Evolutionary conservation across 2,113 vertebrate genomes (phyloP).

Genomic region (Strigops habroptila): DNA sequence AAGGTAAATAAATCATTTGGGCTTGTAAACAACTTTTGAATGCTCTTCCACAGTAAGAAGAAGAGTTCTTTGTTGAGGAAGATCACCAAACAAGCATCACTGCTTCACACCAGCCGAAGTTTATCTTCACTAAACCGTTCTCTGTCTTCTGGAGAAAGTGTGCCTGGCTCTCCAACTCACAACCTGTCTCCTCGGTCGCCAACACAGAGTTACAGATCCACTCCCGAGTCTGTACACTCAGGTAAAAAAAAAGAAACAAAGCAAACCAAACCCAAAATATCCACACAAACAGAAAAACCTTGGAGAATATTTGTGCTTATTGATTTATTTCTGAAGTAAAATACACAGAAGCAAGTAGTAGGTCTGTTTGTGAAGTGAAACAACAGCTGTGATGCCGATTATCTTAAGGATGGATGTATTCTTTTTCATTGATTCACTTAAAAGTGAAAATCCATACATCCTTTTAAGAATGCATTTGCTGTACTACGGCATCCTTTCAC

Average conservation of each 20-base stretch:
- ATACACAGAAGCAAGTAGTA: neutral
- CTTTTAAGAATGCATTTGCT: neutral
- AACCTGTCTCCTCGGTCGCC: conserved; percentile 92
- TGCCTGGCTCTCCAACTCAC: conserved; percentile 92
- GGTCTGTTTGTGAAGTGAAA: neutral
- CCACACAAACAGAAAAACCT: neutral
- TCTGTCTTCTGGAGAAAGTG: conserved; percentile 93
- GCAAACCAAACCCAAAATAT: neutral
- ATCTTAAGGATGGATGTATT: neutral
- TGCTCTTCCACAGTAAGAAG: conserved; percentile 80
- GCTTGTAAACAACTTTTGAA: neutral
- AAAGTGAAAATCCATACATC: conserved; percentile 26
- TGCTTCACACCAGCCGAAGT: conserved; percentile 94
- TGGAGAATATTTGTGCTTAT: neutral
- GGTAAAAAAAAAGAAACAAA: conserved; percentile 66
- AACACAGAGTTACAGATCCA: conserved; percentile 88
- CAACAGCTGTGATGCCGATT: neutral
- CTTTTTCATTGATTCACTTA: neutral
- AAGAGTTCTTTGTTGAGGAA: conserved; percentile 91
- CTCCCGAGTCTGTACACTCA: conserved; percentile 88
- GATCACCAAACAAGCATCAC: conserved; percentile 91
- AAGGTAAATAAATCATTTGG: neutral
- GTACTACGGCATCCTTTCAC: neutral
- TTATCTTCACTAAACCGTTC: conserved; percentile 95
- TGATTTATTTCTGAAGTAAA: neutral